Percentiles rank a stretch among this genome's conserved stretches.
Conservation (phyloP, 2,113 vertebrate genomes). For the Paradoxurus hermaphroditus region DNA sequence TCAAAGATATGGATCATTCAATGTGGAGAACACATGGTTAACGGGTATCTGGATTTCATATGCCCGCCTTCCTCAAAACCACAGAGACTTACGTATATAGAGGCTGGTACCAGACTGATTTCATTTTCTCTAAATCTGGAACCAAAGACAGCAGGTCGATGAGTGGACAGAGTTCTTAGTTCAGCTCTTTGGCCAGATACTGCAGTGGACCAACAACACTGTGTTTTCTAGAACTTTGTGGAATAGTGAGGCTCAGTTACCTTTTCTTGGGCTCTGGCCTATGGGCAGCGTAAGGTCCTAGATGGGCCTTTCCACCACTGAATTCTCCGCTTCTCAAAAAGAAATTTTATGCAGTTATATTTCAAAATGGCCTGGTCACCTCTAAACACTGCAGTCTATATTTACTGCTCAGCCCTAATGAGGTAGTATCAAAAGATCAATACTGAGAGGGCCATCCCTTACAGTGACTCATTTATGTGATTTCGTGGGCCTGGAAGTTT, state of each 20-base stretch:
- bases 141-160: not conserved
- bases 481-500: too few relatives aligned
- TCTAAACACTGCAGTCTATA: not conserved
- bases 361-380: not conserved
- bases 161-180: not conserved
- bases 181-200: not conserved
- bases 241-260: not conserved
- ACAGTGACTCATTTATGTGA: fast-evolving
- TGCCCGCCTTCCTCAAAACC: not conserved
- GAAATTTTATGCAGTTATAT: not conserved
- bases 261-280: not conserved
- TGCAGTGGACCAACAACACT: fast-evolving
- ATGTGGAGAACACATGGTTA: not conserved
- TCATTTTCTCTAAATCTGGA: not conserved
- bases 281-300: not conserved
- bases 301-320: not conserved
- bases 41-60: fast-evolving
- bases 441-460: fast-evolving
- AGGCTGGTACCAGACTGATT: not conserved
- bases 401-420: not conserved
- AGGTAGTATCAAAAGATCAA: not conserved
- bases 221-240: not conserved
- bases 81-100: fast-evolving
- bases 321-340: not conserved
- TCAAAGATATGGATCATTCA: not conserved